phyloP scores from a whole-genome alignment of 2,888 invertebrate genomes.

The Cotesia congregata region DNA sequence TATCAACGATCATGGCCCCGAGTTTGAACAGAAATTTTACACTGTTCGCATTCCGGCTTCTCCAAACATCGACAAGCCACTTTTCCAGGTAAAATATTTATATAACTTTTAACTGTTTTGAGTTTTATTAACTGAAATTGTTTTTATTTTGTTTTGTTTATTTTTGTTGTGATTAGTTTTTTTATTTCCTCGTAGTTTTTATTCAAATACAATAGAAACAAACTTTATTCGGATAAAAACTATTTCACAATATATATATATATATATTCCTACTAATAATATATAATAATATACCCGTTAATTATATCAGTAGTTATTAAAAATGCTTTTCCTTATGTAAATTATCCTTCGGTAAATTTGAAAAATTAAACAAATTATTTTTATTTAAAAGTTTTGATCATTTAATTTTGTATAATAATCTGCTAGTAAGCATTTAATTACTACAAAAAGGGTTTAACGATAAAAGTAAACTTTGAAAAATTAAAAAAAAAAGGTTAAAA shows the following conservation, averaged over 20 bases:
- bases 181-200: not conserved
- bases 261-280: not conserved
- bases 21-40: constrained; percentile 87
- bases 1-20: constrained; percentile 89
- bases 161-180: not conserved
- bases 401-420: not conserved
- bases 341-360: not conserved
- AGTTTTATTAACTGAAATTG: constrained; percentile 13
- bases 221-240: too few relatives aligned
- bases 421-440: not conserved
- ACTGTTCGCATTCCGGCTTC: constrained; percentile 82
- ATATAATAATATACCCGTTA: not conserved
- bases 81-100: constrained; percentile 74
- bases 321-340: not conserved
- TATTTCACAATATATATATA: too few relatives aligned
- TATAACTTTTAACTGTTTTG: constrained; percentile 7
- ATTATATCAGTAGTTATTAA: not conserved
- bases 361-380: not conserved
- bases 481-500: constrained; percentile 48
- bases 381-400: not conserved
- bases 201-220: too few relatives aligned
- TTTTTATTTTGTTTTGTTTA: not conserved
- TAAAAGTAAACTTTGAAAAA: not conserved
- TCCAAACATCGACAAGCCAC: constrained; percentile 71
- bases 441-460: not conserved